These are phyloP conservation scores for Leuctra nigra DNA, from an alignment of 2,888 invertebrate species.

Conservation along the genomic window DNA sequence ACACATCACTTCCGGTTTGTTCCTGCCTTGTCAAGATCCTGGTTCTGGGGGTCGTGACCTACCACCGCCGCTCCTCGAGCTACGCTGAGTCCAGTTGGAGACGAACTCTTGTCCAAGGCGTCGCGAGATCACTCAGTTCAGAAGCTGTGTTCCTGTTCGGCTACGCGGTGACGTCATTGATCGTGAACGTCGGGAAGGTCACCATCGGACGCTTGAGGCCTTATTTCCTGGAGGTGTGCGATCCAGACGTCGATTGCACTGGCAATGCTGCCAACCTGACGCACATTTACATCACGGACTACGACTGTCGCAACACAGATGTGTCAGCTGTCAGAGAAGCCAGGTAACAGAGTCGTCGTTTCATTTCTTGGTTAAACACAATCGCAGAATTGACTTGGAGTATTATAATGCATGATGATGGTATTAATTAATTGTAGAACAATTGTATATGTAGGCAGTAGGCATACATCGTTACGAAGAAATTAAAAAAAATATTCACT, in stretches of 20 bases:
- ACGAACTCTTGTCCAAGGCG: not conserved
- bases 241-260: conserved; percentile 56
- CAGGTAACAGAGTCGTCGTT: too few relatives aligned
- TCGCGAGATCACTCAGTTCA: too few relatives aligned
- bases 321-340: conserved; percentile 58
- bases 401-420: too few relatives aligned
- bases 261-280: too few relatives aligned
- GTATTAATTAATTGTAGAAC: too few relatives aligned
- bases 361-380: too few relatives aligned
- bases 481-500: too few relatives aligned
- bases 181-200: conserved; percentile 91
- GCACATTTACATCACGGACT: conserved; percentile 68
- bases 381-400: too few relatives aligned
- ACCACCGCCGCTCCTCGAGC: not conserved
- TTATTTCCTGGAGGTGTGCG: conserved; percentile 86
- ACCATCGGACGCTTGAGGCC: conserved; percentile 88
- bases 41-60: not conserved
- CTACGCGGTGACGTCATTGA: conserved; percentile 59
- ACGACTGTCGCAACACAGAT: conserved; percentile 55
- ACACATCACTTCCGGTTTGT: too few relatives aligned
- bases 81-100: not conserved
- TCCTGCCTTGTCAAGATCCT: not conserved
- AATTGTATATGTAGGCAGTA: too few relatives aligned
- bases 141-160: conserved; percentile 44
- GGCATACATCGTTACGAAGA: too few relatives aligned